Base-by-base conservation (phyloP, 1,140 invertebrate species). In the Muscidifurax raptorellus region DNA sequence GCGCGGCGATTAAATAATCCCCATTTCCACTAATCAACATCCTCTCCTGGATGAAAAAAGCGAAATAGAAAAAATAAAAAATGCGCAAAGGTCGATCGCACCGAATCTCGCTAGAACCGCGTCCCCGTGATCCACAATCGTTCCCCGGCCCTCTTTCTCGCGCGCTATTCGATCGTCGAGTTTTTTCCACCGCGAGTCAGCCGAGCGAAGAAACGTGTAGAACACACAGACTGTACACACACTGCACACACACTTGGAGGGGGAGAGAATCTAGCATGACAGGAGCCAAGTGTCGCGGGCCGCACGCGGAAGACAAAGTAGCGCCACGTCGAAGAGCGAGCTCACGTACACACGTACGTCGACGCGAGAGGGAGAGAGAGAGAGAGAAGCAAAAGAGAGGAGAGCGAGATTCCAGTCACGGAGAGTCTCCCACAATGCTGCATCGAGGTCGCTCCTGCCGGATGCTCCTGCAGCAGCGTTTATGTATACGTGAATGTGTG, bases 331-430 rank as follows among this genome's bases (percentile, higher is more conserved):
- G 79, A 30, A 84, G 80, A 12, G 32, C 44, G 83, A 32, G 86
- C 40, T 66, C 69, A 28, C 44, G 64, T 3, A 72, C 13, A 18
- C 28, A 10, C 13, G 69, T 36, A 69, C 32, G 47, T 9, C 5
- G 72, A 82, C 10, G 40, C 79, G 69, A 76, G 74, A 83, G 18
- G 78, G 75, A 67, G 30, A 82, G 77, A 85, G 72, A 83, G 81
- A 25, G 1, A 12, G 76, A 75, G 72, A 30, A 36, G 67, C n/a
- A 27, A 15, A 82, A 66, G 75, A 81, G 74, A 18, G 27, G 30
- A 79, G 64, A 84, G 86, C 88, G 88, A 89, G 91, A 92, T 92
- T 92, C 89, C 88, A 91, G 91, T 92, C 91, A 92, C 90, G 91
- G 89, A 90, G 89, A 90, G 86, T 89, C 87, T 90, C 89, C 89